phyloP scores from a whole-genome alignment of 2,797 vertebrate species.

The Diceros bicornis region DNA sequence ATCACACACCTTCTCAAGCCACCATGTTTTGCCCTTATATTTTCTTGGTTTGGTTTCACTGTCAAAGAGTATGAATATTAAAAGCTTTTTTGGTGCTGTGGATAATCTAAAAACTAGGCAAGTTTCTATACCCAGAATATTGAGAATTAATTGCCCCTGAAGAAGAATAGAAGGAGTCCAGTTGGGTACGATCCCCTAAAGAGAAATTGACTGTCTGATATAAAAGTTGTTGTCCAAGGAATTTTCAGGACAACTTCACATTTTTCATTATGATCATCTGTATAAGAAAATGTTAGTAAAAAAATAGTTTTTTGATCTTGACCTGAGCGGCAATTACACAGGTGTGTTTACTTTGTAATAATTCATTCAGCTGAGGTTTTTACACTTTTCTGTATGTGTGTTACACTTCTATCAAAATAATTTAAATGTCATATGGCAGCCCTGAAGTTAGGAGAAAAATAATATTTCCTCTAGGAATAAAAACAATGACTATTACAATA shows the following conservation, averaged over 20 bases:
- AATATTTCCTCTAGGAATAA: neutral
- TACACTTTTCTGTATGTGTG: neutral
- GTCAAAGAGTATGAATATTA: neutral
- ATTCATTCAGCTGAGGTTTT: neutral
- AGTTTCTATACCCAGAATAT: neutral
- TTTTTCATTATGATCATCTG: neutral
- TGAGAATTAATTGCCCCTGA: neutral
- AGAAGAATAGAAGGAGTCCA: neutral
- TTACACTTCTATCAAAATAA: neutral
- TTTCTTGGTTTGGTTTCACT: neutral
- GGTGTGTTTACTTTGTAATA: neutral
- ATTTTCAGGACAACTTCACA: too few relatives aligned
- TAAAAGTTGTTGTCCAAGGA: neutral
- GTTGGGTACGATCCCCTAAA: rapidly evolving
- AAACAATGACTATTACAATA: neutral
- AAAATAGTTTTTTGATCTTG: neutral
- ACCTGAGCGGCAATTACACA: neutral
- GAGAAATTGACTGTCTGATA: neutral
- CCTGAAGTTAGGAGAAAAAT: constrained; percentile 24
- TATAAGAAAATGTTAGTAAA: neutral
- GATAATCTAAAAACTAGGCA: neutral
- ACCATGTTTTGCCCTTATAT: neutral
- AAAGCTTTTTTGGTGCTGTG: neutral
- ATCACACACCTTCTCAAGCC: neutral
- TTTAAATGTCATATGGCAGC: constrained; percentile 1